Evolutionary conservation across 2,888 invertebrate species (phyloP).

Genomic region (Onthophagus sagittarius): DNA sequence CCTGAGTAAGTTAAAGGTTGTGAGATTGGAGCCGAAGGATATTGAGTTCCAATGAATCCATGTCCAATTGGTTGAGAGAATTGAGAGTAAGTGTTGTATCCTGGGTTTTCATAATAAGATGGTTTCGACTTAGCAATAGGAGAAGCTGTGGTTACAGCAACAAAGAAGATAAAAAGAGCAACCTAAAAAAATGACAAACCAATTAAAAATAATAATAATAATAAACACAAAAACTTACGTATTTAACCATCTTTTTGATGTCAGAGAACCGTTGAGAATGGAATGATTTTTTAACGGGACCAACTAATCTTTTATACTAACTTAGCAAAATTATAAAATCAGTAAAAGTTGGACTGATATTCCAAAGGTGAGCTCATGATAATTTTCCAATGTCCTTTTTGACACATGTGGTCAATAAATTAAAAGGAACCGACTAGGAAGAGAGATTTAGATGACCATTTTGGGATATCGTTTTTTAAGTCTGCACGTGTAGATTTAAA

Average conservation of each 20-base stretch:
- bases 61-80: too few species aligned
- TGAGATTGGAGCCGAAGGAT: too few species aligned
- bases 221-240: conserved; percentile 17
- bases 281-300: not conserved
- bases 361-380: not conserved
- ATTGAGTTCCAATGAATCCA: too few species aligned
- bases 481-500: too few species aligned
- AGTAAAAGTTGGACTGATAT: not conserved
- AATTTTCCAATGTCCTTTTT: not conserved
- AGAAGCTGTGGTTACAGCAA: conserved; percentile 39
- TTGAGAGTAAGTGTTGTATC: not conserved
- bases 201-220: conserved; percentile 20
- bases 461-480: too few species aligned
- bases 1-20: too few species aligned
- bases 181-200: not conserved
- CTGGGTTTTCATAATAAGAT: not conserved
- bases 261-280: too few species aligned
- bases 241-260: conserved; percentile 18
- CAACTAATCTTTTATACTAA: not conserved
- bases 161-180: conserved; percentile 12
- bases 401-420: not conserved
- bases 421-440: not conserved
- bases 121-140: conserved; percentile 38
- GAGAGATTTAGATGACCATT: too few species aligned
- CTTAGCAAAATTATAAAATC: not conserved